Evolutionary conservation across 2,797 vertebrate species (phyloP), one percentile per base, ranked within the genome.

Genomic region (Lepidocolaptes lacrymiger): DNA sequence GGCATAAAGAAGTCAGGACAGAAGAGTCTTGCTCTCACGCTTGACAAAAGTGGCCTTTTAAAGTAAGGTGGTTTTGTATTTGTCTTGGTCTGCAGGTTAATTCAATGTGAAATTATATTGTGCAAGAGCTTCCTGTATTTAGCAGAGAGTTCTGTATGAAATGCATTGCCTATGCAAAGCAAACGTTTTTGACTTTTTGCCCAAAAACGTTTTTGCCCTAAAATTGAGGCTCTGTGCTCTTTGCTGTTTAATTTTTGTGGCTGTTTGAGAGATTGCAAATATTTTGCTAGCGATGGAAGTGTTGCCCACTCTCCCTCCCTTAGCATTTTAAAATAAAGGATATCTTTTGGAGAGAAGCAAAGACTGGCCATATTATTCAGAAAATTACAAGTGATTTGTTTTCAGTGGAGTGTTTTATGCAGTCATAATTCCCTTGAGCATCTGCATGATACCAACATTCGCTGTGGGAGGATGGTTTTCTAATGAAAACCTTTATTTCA

Each of bases 11-110:
- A 81, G 44, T 26, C 61, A 44, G 75, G 56, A 74, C 41, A 90
- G 72, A 28, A 34, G 15, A 28, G 14, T 54, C 78, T 87, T 87
- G 46, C n/a, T 85, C 44, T 91, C n/a, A 77, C 0, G 10, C 86
- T 94, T 96, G 81, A 74, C 46, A 61, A 82, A 90, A 94, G 41
- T 27, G 67, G 32, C 74, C 46, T 80, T 91, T 93, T 93, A 84
- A 90, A 95, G 26, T 12, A 54, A 81, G 73, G 41, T 82, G n/a
- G 8, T 59, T 83, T 91, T 72, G 58, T 46, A 20, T 87, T 87
- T 89, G 32, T 87, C 61, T 74, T 46, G 30, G 24, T 75, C 37
- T 87, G 62, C 61, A 68, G 84, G 52, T 85, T 90, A 83, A 67
- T 74, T 83, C 72, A 27, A 26, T 91, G 56, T 68, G 41, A 72